Evolutionary conservation across 1,140 invertebrate genomes (phyloP).

Genomic region (Dinoponera quadriceps): DNA sequence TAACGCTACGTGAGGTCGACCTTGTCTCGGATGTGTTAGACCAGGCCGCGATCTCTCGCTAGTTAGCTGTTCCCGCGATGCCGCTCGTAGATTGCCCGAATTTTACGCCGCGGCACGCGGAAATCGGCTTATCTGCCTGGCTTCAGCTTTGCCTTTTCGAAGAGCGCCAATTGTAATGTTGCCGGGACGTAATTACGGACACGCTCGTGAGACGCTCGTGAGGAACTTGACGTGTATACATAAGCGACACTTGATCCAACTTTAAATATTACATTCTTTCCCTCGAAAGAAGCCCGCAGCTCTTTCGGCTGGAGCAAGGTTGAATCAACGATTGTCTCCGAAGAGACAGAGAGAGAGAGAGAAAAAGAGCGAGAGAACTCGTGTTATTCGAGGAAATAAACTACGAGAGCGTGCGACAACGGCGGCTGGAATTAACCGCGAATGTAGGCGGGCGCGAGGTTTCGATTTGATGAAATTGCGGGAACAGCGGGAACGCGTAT

Average conservation of each 20-base stretch:
- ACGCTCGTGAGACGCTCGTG: not conserved
- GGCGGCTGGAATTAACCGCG: not conserved
- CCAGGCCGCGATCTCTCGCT: not conserved
- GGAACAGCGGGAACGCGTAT: slow-evolving; percentile 1
- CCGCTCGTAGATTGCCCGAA: slow-evolving; percentile 39
- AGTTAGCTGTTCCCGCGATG: slow-evolving; percentile 16
- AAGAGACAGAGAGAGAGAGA: no score
- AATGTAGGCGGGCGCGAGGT: not conserved
- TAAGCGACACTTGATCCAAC: no score
- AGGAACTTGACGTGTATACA: not conserved
- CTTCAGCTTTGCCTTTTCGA: slow-evolving; percentile 3
- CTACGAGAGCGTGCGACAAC: not conserved
- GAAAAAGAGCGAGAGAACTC: not conserved
- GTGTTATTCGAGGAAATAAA: not conserved
- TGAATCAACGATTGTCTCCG: no score
- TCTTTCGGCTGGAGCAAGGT: no score
- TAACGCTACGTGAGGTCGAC: slow-evolving; percentile 68
- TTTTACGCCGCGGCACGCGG: slow-evolving; percentile 2
- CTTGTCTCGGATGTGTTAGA: slow-evolving; percentile 55
- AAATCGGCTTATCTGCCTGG: slow-evolving; percentile 55
- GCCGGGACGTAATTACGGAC: not conserved
- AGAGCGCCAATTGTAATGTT: slow-evolving; percentile 28
- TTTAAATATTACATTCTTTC: no score
- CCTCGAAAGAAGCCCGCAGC: no score
- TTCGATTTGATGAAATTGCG: slow-evolving; percentile 4